These are phyloP conservation scores for Sebastiscus tertius DNA, from an alignment of 2,797 vertebrate genomes.

Conservation along the genomic window DNA sequence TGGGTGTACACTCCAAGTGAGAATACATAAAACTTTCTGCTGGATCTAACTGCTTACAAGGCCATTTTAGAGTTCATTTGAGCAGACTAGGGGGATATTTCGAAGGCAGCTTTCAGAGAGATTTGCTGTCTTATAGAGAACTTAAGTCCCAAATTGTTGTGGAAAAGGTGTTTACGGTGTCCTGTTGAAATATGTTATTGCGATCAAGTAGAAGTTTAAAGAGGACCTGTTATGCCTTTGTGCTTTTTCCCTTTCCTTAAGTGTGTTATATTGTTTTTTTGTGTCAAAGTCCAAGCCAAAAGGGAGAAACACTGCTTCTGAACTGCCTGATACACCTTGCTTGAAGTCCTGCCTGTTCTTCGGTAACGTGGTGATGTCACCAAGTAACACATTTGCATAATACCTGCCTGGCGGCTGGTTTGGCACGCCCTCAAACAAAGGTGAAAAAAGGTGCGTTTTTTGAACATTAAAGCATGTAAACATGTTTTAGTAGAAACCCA, in stretches of 20 bases:
- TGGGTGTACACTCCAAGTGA: constrained; percentile 8
- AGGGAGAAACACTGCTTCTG: no score
- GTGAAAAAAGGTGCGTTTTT: not conserved
- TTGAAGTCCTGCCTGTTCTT: no score
- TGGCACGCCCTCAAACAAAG: no score
- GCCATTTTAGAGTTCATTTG: not conserved
- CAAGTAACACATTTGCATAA: no score
- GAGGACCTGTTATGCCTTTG: not conserved
- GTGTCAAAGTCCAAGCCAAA: no score
- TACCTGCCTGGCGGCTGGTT: no score
- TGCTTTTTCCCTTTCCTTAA: no score
- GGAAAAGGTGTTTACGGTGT: not conserved
- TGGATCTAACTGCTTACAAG: not conserved
- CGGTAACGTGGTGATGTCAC: no score
- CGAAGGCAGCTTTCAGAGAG: not conserved
- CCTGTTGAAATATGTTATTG: not conserved
- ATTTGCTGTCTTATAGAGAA: not conserved
- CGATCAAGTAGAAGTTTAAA: not conserved
- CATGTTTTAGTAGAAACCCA: not conserved
- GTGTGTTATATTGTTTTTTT: no score
- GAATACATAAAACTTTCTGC: constrained; percentile 5
- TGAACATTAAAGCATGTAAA: not conserved
- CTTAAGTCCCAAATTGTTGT: not conserved
- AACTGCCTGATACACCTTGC: no score
- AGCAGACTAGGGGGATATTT: not conserved